Conservation (phyloP, 2,888 invertebrate genomes). For the Therioaphis trifolii region DNA sequence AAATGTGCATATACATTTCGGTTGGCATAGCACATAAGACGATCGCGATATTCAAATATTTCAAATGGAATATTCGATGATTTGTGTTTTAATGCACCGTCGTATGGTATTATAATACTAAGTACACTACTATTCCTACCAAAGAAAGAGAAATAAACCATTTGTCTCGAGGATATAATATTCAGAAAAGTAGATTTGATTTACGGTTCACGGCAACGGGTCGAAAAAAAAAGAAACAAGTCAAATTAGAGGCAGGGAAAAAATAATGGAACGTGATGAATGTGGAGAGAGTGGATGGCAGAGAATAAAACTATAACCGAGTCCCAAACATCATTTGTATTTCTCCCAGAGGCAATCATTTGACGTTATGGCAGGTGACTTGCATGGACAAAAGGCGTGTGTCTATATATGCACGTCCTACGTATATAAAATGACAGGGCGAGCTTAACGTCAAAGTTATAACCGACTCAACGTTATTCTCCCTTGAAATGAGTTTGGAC, state of each 20-base stretch:
- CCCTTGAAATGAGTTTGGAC: constrained; percentile 6
- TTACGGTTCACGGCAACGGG: background rate
- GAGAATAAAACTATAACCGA: background rate
- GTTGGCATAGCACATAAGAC: background rate
- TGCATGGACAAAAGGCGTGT: background rate
- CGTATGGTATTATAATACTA: constrained; percentile 5
- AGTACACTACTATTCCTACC: too few relatives aligned
- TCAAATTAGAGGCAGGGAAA: background rate
- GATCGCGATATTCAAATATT: too few relatives aligned
- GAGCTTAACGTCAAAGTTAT: constrained; percentile 22
- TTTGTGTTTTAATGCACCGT: background rate
- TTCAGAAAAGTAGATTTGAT: constrained; percentile 19
- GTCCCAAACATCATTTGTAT: constrained; percentile 39
- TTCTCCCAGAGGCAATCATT: constrained; percentile 35
- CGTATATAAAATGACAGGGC: background rate
- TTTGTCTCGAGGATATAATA: background rate
- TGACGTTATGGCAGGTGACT: constrained; percentile 28
- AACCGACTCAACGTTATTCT: constrained; percentile 28
- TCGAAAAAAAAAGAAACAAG: background rate
- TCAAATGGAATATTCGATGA: background rate
- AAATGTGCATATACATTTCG: background rate
- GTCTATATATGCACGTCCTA: background rate
- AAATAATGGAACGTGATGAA: background rate
- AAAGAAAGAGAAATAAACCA: background rate
- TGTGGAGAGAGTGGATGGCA: background rate